A percentile compares a stretch with the other conserved stretches of the same genome.
These are phyloP conservation scores for Morinoia aosen DNA, from an alignment of 2,888 invertebrate species.

Conservation along the genomic window DNA sequence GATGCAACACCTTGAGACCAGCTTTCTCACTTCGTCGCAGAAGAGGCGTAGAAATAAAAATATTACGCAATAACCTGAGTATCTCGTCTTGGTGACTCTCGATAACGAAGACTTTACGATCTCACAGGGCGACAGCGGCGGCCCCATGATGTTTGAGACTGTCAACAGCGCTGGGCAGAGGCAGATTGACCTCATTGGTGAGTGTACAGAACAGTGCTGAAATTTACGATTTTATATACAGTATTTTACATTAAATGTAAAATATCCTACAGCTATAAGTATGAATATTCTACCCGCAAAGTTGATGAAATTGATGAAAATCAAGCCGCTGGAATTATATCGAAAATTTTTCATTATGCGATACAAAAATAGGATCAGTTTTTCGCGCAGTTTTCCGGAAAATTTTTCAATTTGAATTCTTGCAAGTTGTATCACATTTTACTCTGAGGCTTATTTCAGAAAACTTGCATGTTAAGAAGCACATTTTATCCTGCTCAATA, in stretches of 20 bases:
- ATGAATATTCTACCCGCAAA: no score
- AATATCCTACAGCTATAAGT: background rate
- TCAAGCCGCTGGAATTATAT: background rate
- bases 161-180: conserved; percentile 27
- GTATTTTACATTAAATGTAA: background rate
- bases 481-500: background rate
- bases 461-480: background rate
- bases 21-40: background rate
- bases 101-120: background rate
- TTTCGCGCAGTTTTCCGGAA: no score
- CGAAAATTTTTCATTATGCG: no score
- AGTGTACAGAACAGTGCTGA: background rate
- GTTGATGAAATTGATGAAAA: background rate
- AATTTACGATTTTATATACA: background rate
- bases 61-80: background rate
- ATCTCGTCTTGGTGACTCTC: background rate
- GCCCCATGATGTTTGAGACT: conserved; percentile 60
- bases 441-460: background rate
- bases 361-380: no score
- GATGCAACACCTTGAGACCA: background rate
- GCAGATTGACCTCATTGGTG: conserved; percentile 49
- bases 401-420: background rate
- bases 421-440: background rate
- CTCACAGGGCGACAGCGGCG: conserved; percentile 65
- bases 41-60: background rate